phyloP scores from a whole-genome alignment of 2,888 invertebrate genomes.

The Silvanus unidentatus region DNA sequence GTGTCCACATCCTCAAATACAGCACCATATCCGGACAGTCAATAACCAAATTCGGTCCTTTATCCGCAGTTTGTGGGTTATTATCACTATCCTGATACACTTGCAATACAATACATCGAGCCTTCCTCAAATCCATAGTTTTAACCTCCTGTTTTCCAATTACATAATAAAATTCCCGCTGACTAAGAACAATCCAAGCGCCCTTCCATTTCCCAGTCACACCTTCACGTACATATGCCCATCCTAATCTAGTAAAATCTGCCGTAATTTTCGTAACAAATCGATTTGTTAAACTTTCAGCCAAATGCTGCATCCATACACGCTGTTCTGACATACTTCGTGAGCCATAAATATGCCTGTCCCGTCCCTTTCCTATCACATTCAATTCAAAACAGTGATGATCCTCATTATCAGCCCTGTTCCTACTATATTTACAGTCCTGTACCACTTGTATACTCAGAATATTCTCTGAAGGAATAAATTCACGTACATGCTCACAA shows the following conservation, averaged over 20 bases:
- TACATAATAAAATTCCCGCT: slow-evolving; percentile 59
- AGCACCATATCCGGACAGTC: slow-evolving; percentile 63
- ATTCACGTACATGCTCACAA: slow-evolving; percentile 63
- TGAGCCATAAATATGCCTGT: slow-evolving; percentile 54
- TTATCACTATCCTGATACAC: slow-evolving; percentile 51
- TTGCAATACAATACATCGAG: slow-evolving; percentile 66
- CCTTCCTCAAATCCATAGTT: slow-evolving; percentile 71
- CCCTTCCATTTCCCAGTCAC: slow-evolving; percentile 70
- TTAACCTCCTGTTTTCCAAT: slow-evolving; percentile 52
- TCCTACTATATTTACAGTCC: slow-evolving; percentile 48
- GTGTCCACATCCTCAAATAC: slow-evolving; percentile 66
- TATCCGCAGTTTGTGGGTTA: slow-evolving; percentile 48
- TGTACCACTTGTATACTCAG: slow-evolving; percentile 60
- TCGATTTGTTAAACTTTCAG: slow-evolving; percentile 65
- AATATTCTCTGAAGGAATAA: slow-evolving; percentile 60
- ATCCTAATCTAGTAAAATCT: slow-evolving; percentile 70
- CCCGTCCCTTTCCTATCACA: slow-evolving; percentile 48
- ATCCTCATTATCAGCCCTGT: slow-evolving; percentile 50
- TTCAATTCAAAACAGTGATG: slow-evolving; percentile 60
- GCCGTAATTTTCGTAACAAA: slow-evolving; percentile 63
- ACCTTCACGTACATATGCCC: slow-evolving; percentile 72
- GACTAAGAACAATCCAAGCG: slow-evolving; percentile 73
- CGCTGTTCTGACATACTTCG: slow-evolving; percentile 52
- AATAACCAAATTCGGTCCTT: slow-evolving; percentile 59
- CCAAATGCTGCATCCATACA: slow-evolving; percentile 74